These are phyloP conservation scores for Cristatella mucedo DNA, from an alignment of 2,888 invertebrate species.

Conservation along the genomic window DNA sequence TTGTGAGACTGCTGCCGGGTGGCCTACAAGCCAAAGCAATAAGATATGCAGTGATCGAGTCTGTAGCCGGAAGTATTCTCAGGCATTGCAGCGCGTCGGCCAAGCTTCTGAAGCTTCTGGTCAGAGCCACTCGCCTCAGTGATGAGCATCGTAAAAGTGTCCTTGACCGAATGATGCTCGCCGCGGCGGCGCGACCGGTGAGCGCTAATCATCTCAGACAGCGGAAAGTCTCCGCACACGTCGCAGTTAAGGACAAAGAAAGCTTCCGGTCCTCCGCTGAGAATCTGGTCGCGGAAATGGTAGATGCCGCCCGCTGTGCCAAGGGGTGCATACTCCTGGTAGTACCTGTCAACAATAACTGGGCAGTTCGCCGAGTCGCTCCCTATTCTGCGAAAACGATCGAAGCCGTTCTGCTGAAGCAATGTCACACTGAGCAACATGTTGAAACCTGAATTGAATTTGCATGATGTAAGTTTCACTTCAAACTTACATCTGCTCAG, in stretches of 20 bases:
- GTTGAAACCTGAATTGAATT: no score
- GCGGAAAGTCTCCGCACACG: constrained; percentile 88
- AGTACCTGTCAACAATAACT: constrained; percentile 48
- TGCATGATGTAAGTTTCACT: no score
- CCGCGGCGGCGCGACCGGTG: constrained; percentile 18
- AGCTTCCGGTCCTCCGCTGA: constrained; percentile 64
- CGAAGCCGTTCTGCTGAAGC: no score
- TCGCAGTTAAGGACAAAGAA: constrained; percentile 94
- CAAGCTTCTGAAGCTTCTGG: constrained; percentile 50
- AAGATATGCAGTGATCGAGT: no score
- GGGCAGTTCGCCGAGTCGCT: no score
- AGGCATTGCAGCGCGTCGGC: no score
- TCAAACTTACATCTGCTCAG: no score
- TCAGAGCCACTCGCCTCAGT: constrained; percentile 41
- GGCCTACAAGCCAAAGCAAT: constrained; percentile 47
- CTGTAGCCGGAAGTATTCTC: no score
- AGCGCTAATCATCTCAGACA: constrained; percentile 54
- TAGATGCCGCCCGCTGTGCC: constrained; percentile 94
- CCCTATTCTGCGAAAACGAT: no score
- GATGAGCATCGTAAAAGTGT: constrained; percentile 62
- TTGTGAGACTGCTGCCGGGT: constrained; percentile 78
- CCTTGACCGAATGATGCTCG: constrained; percentile 13
- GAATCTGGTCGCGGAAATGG: constrained; percentile 87
- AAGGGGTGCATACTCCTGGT: constrained; percentile 82
- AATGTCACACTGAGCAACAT: no score